These are phyloP conservation scores for Poecile atricapillus DNA, from an alignment of 2,113 vertebrate species.

Conservation along the genomic window DNA sequence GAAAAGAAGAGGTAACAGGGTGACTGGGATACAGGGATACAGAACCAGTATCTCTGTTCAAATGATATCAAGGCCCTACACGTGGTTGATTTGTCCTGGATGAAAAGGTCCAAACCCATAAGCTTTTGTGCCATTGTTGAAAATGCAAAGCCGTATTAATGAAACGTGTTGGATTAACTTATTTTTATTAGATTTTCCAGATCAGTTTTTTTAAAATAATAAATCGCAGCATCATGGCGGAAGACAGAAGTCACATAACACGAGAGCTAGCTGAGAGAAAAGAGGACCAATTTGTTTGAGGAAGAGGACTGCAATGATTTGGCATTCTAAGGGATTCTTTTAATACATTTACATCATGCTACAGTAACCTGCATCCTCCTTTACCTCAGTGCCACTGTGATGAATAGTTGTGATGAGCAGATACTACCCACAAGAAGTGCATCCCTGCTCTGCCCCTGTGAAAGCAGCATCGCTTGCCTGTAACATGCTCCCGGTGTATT, in stretches of 20 bases:
- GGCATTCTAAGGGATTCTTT: neutral
- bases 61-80: neutral
- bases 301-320: neutral
- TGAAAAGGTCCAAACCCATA: neutral
- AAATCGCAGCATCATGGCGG: neutral
- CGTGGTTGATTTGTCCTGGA: neutral
- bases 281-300: neutral
- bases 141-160: neutral
- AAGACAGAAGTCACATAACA: neutral
- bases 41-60: neutral
- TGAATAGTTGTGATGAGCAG: neutral
- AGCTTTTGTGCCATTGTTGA: neutral
- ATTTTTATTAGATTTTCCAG: neutral
- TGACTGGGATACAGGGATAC: too few relatives aligned
- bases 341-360: neutral
- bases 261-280: neutral
- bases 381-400: neutral
- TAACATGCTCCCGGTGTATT: rapidly evolving
- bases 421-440: rapidly evolving
- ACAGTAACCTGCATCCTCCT: neutral
- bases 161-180: neutral
- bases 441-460: neutral
- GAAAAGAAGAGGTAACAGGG: neutral
- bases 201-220: neutral
- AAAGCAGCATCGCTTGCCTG: too few relatives aligned